Base-by-base conservation (phyloP, 2,797 vertebrate species). In the Lacerta agilis region DNA sequence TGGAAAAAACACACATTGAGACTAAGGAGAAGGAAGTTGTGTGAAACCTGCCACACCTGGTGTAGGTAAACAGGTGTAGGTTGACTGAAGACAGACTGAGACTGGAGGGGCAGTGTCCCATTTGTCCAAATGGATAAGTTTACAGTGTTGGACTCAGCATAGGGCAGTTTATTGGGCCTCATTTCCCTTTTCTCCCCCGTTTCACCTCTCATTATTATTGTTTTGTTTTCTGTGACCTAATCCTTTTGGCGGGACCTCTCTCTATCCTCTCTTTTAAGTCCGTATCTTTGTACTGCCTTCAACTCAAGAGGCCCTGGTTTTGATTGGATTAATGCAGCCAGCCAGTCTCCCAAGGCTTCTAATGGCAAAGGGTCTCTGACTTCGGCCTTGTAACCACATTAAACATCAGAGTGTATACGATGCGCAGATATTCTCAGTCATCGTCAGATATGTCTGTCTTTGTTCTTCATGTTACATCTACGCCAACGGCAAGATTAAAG, bases 401-500 rank as follows among this genome's bases (percentile, higher is more conserved):
- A 88, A 88, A 45, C 75, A 72, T 81, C 58, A 73, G 77, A 88
- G 58, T n/a, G 83, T 55, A 85, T 81, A 66, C 81, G 78, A 66
- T 49, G 38, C 76, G 69, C 83, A 33, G 27, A 80, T 17, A 20
- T 66, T 85, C 23, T 29, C n/a, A 45, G 83, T 83, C 38, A 61
- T 71, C 72, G 72, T 85, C 49, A 29, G 82, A 87, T 0, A 0
- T 83, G 90, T 81, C 91, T 85, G 55, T 89, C 91, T 41, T 41
- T 0, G 0, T 86, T 36, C 81, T 93, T 85, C 85, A 81, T 89
- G 89, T 77, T 93, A 85, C 13, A 10, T 92, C 92, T 91, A 92
- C 90, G 72, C 91, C 94, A 86, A 90, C 82, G 27, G 92, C 92
- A 88, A 87, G 93, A 95, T 85, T 94, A 92, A 88, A 94, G 88